Base-by-base conservation (phyloP, 2,888 invertebrate species). In the Acleris sparsana region DNA sequence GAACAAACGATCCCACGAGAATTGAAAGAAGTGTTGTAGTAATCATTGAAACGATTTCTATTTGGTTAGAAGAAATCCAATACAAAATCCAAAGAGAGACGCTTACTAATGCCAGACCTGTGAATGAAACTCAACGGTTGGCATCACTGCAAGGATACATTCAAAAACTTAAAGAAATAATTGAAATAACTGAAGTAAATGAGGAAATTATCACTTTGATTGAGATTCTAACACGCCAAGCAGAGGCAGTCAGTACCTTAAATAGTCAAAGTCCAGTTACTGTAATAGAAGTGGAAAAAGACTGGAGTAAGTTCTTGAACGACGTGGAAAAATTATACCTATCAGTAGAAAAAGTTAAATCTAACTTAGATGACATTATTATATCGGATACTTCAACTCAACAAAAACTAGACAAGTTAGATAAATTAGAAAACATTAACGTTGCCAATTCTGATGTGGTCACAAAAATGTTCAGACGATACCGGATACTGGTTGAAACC, bases 51-150 rank as follows among this genome's bases (percentile, higher is more conserved):
- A 96, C 95, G 0, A 95, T 97, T 51, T 96, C 97, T 0, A 95
- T 95, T 16, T 97, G 97, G 96, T 83, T 97, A 52, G 96, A 97
- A 87, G 96, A 96, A 29, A 96, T 97, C 67, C 97, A 97, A 80
- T 97, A 97, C 73, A 94, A 95, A 75, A 96, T 97, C 55, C 95
- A 89, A 67, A 83, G 78, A 73, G 82, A 88, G 69, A 85, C 86
- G 62, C 69, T 82, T 7, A 74, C 80, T 53, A 85, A 85, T 52
- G 70, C 72, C 7, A 83, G 75, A 70, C 65, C 80, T 16, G 71
- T 73, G 5, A 79, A 87, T 71, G 86, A 89, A 71, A 78, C 77
- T 48, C 84, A 86, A 73, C 82, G 85, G 11, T 72, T 92, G 0
- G 82, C 82, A 55, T 74, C 78, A 52, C 72, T 95, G n/a, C 93